phyloP scores from a whole-genome alignment of 2,888 invertebrate genomes.

The Vannuccia rotundouncinata region DNA sequence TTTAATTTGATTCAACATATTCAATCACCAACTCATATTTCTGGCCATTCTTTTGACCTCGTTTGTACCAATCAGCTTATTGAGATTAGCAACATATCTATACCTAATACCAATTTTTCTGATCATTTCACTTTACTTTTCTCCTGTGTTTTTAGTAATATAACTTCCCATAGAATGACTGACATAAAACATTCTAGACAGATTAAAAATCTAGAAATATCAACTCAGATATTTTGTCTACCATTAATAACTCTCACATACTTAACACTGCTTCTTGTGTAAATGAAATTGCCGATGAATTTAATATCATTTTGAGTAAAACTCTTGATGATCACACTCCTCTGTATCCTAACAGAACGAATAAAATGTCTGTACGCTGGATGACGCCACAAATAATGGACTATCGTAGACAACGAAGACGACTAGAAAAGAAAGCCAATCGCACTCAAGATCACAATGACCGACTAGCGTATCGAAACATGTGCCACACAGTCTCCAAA shows the following conservation, averaged over 20 bases:
- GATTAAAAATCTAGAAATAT: neutral
- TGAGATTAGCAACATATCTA: too few relatives aligned
- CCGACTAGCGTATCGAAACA: neutral
- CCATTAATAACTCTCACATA: conserved; percentile 8
- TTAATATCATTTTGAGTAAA: conserved; percentile 9
- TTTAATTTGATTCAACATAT: too few relatives aligned
- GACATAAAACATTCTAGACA: neutral
- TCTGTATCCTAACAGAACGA: conserved; percentile 12
- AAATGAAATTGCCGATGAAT: neutral
- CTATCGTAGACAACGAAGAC: conserved; percentile 14
- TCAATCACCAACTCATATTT: too few relatives aligned
- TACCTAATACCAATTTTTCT: too few relatives aligned
- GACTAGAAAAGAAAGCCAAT: conserved; percentile 20
- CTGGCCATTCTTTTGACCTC: too few relatives aligned
- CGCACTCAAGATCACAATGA: conserved; percentile 1
- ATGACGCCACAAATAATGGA: conserved; percentile 15
- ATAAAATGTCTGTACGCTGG: conserved; percentile 4
- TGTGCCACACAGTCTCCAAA: conserved; percentile 16
- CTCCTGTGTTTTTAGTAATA: too few relatives aligned
- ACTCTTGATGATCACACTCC: conserved; percentile 16
- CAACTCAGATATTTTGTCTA: conserved; percentile 16
- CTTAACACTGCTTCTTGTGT: conserved; percentile 1
- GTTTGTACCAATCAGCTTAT: too few relatives aligned
- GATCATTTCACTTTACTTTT: too few relatives aligned
- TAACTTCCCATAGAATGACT: too few relatives aligned